Evolutionary conservation across 1,140 invertebrate genomes (phyloP), one percentile per base, ranked within the genome.

Genomic region (Coenobita brevimanus): DNA sequence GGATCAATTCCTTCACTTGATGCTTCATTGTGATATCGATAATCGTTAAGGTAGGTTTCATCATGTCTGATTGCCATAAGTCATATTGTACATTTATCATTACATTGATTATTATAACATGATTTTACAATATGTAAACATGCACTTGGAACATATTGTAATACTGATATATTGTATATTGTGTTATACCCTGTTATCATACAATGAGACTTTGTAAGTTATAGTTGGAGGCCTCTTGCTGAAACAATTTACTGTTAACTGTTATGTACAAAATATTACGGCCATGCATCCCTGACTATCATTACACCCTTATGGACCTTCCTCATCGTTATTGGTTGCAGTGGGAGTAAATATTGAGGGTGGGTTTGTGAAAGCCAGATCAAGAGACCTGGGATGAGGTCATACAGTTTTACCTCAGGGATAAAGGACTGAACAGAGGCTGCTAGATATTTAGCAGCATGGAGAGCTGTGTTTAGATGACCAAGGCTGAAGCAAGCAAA

Each of bases 51-150:
- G 69, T 73, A 73, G 17, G 46, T 71, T 33, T 71, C 30, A 76
- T 78, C 54, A 60, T 76, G 41, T 78, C 57, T 33, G 36, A 57
- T 60, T 85, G 82, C 71, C 82, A 85, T 85, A 85, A 75, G 46
- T 87, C 84, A 87, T 87, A 87, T 46, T 87, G 84, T 87, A 87
- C 84, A 87, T 87, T 85, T 87, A 87, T 81, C 84, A 87, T 87
- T 87, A 87, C 84, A 87, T 87, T 83, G 43, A 81, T 87, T 80
- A 80, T 71, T 73, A 83, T 73, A 73, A 27, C 69, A 33, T 8
- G 38, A 69, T 80, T 87, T 87, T 85, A 36, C 71, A 85, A 81
- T 4, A 82, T 67, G 41, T 54, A 33, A 81, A 64, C 57, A 64
- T 33, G 60, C 75, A 85, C 75, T 80, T 86, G 73, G n/a, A 43